phyloP scores from a whole-genome alignment of 2,113 vertebrate species.

The Megaleporinus macrocephalus region DNA sequence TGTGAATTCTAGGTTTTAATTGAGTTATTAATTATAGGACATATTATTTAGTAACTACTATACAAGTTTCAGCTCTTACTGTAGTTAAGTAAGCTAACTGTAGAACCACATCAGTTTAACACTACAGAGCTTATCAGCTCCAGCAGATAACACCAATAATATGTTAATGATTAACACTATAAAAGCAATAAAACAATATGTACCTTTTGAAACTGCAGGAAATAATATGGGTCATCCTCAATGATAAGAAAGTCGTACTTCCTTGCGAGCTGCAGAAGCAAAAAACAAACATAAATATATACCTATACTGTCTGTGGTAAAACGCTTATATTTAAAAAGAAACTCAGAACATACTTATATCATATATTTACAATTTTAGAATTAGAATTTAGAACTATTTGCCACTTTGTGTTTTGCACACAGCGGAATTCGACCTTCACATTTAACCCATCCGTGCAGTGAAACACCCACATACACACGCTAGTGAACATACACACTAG shows the following conservation, averaged over 20 bases:
- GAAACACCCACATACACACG: too few relatives aligned
- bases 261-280: constrained; percentile 84
- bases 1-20: too few relatives aligned
- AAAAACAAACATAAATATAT: neutral
- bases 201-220: constrained; percentile 95
- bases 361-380: too few relatives aligned
- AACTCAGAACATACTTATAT: too few relatives aligned
- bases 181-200: constrained; percentile 29
- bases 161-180: constrained; percentile 23
- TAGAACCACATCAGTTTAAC: constrained; percentile 23
- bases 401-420: too few relatives aligned
- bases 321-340: too few relatives aligned
- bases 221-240: constrained; percentile 98
- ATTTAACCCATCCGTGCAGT: too few relatives aligned
- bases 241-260: constrained; percentile 93
- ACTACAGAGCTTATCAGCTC: constrained; percentile 38
- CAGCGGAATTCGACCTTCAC: too few relatives aligned
- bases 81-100: neutral
- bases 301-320: too few relatives aligned
- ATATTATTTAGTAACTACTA: neutral
- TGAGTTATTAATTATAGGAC: too few relatives aligned
- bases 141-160: neutral
- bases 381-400: too few relatives aligned
- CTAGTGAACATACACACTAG: too few relatives aligned
- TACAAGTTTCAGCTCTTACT: neutral